These are phyloP conservation scores for Oenanthe oenanthe DNA, from an alignment of 2,113 vertebrate species.

Conservation along the genomic window DNA sequence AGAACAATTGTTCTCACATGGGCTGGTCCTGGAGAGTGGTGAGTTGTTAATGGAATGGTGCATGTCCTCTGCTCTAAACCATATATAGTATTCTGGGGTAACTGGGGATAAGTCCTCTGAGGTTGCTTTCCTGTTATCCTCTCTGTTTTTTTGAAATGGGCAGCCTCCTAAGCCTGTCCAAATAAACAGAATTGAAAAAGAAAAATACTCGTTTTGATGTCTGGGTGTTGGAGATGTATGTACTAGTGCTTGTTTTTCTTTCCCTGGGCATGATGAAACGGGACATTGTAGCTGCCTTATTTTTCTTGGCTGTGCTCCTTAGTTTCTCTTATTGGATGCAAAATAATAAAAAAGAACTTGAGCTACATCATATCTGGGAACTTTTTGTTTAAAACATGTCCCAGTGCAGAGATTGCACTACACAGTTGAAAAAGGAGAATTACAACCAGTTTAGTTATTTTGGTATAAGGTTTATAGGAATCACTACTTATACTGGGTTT, in stretches of 20 bases:
- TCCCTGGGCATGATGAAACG: background rate
- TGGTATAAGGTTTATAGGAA: background rate
- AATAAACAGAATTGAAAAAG: conserved; percentile 41
- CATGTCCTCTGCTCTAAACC: conserved; percentile 63
- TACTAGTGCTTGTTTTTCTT: conserved; percentile 5
- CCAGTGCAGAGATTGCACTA: background rate
- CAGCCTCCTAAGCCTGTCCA: conserved; percentile 10
- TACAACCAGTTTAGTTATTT: background rate
- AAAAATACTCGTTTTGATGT: conserved; percentile 9
- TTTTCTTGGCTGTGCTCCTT: background rate
- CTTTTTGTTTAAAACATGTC: background rate
- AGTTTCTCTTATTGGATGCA: background rate
- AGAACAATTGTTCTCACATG: conserved; percentile 36
- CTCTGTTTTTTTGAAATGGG: conserved; percentile 58
- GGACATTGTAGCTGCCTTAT: background rate
- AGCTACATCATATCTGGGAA: background rate
- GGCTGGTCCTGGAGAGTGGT: background rate
- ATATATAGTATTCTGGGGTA: conserved; percentile 46
- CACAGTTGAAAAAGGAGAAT: background rate
- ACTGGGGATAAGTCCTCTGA: conserved; percentile 53
- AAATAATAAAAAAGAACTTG: background rate
- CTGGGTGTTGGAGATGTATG: background rate
- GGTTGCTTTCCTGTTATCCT: conserved; percentile 69
- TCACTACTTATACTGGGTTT: background rate
- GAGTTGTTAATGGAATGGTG: conserved; percentile 59